phyloP scores from a whole-genome alignment of 2,113 vertebrate genomes.

The Passer domesticus region DNA sequence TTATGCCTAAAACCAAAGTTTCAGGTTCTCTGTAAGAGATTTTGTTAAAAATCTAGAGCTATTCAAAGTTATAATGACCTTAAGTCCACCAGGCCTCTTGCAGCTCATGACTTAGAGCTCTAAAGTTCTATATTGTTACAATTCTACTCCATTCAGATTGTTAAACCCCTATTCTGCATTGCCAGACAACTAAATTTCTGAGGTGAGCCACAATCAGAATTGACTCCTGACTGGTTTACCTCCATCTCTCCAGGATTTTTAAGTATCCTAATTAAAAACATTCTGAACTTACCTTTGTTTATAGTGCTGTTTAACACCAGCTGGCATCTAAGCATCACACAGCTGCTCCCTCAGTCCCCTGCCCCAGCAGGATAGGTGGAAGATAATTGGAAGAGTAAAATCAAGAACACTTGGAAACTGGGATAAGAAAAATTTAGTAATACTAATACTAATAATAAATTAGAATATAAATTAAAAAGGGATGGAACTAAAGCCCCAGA shows the following conservation, averaged over 20 bases:
- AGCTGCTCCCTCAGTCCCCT: background rate
- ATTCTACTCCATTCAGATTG: background rate
- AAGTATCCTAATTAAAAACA: background rate
- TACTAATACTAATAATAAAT: background rate
- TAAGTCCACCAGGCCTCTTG: background rate
- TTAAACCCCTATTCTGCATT: accelerated
- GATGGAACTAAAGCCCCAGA: background rate
- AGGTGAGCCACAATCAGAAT: background rate
- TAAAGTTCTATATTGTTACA: background rate
- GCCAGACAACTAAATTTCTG: background rate
- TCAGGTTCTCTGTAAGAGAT: background rate
- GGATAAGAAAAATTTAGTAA: background rate
- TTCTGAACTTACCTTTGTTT: background rate
- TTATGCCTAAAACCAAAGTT: background rate
- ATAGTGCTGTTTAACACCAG: background rate
- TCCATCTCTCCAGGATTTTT: background rate
- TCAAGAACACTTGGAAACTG: background rate
- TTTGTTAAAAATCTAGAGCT: background rate
- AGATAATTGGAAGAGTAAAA: background rate
- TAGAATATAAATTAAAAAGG: background rate
- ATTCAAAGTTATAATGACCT: background rate
- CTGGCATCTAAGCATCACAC: background rate
- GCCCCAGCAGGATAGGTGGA: background rate
- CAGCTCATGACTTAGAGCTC: background rate
- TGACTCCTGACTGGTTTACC: background rate